Conservation (phyloP, 2,113 vertebrate genomes). For the Colaptes auratus region DNA sequence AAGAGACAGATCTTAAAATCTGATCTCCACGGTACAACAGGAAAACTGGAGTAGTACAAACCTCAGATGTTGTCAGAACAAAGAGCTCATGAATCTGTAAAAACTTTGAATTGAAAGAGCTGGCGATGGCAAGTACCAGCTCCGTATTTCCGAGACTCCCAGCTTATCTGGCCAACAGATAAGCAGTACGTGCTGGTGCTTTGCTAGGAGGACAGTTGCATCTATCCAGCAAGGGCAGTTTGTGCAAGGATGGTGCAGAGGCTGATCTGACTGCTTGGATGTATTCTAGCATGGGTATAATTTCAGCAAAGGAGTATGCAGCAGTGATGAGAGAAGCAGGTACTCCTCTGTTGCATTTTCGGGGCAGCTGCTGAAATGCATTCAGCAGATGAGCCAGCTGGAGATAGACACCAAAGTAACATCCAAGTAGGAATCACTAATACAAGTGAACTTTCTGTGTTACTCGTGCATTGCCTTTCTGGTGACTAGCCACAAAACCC, state of each 20-base stretch:
- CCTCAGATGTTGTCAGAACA: background rate
- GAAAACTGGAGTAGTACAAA: background rate
- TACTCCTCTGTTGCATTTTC: background rate
- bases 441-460: background rate
- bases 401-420: background rate
- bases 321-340: background rate
- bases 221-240: too few relatives aligned
- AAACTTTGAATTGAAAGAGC: background rate
- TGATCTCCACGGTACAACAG: background rate
- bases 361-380: too few relatives aligned
- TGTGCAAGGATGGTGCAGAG: background rate
- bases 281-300: background rate
- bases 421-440: background rate
- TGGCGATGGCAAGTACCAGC: background rate
- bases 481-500: background rate
- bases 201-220: background rate
- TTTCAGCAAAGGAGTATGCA: background rate
- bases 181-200: background rate
- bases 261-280: background rate
- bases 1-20: background rate
- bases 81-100: background rate
- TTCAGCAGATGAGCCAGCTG: background rate
- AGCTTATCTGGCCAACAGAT: fast-evolving
- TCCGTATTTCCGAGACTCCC: background rate
- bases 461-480: background rate